Percentiles rank a stretch among this genome's conserved stretches.
These are phyloP conservation scores for Sinosuthora webbiana DNA, from an alignment of 2,113 vertebrate genomes.

Conservation along the genomic window DNA sequence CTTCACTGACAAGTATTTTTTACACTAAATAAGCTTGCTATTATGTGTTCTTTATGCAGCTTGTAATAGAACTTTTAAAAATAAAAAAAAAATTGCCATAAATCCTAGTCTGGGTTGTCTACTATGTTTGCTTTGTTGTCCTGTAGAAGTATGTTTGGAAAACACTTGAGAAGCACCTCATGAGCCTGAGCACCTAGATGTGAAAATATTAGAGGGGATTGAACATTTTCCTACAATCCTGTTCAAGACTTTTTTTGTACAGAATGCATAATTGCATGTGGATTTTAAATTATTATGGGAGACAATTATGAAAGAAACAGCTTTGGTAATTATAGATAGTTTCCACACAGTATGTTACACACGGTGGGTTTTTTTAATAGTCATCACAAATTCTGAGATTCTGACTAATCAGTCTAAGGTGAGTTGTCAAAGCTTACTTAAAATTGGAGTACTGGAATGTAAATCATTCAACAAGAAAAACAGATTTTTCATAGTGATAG, in stretches of 20 bases:
- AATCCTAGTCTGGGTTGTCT: not conserved
- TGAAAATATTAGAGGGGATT: not conserved
- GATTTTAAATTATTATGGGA: not conserved
- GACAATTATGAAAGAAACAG: not conserved
- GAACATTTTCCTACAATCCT: not conserved
- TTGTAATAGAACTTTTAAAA: not conserved
- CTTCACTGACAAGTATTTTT: constrained; percentile 5
- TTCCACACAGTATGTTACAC: not conserved
- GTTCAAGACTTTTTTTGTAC: not conserved
- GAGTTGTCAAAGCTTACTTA: not conserved
- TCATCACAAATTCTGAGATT: not conserved
- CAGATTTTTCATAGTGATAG: not conserved
- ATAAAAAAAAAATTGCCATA: not conserved
- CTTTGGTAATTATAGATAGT: not conserved
- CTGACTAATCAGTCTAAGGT: not conserved
- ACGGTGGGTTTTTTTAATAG: not conserved
- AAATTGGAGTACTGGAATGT: not conserved
- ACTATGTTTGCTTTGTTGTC: not conserved
- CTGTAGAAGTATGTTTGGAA: not conserved
- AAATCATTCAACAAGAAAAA: not conserved
- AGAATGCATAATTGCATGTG: not conserved
- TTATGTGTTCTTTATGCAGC: constrained; percentile 1
- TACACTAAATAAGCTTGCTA: not conserved
- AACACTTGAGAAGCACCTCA: not conserved
- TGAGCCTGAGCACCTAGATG: not conserved